Evolutionary conservation across 2,797 vertebrate genomes (phyloP).

Genomic region (Prionace glauca): DNA sequence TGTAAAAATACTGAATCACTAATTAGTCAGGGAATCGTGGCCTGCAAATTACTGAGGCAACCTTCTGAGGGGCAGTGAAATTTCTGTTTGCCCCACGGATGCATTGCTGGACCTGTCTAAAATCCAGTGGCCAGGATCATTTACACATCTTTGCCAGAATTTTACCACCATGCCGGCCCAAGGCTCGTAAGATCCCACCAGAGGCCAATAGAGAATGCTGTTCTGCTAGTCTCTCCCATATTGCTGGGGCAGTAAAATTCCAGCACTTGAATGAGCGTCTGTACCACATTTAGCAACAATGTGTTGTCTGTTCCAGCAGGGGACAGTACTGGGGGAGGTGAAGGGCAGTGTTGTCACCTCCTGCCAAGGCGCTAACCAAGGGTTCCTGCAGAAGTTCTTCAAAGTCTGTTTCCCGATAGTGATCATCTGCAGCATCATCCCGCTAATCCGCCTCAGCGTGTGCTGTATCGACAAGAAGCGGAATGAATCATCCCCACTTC

Average conservation of each 20-base stretch:
- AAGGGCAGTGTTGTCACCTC: neutral
- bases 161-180: too few relatives aligned
- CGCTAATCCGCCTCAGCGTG: neutral
- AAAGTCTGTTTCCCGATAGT: neutral
- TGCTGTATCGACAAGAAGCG: neutral
- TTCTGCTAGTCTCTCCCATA: too few relatives aligned
- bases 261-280: neutral
- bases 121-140: neutral
- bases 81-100: neutral
- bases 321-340: neutral
- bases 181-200: too few relatives aligned
- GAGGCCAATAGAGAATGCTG: too few relatives aligned
- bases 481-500: neutral
- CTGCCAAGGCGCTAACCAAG: neutral
- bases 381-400: neutral
- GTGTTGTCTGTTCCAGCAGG: neutral
- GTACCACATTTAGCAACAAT: neutral
- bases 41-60: neutral
- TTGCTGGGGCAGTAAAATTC: too few relatives aligned
- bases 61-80: neutral
- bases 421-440: too few relatives aligned
- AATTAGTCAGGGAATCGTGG: neutral
- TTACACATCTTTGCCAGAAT: neutral
- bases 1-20: neutral
- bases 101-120: neutral